Evolutionary conservation across 1,140 invertebrate genomes (phyloP), one percentile per base, ranked within the genome.

Genomic region (Fopius arisanus): DNA sequence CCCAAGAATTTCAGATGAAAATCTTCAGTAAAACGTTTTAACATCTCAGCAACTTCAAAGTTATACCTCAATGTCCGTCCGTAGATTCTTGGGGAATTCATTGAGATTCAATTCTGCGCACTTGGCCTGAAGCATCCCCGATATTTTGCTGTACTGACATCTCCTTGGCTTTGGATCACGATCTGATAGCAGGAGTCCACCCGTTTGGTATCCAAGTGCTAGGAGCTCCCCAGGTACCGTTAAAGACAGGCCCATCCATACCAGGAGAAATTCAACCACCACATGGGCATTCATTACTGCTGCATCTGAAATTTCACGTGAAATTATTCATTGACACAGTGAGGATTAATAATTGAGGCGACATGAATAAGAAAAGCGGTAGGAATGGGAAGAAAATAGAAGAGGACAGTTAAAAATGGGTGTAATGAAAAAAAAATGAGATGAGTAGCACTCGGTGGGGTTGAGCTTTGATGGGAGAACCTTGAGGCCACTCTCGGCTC

Each of bases 401-500:
- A 16, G 29, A 51, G 65, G 43, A 43, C 65, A 37, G 28, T 48
- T 31, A 69, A 48, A 69, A 69, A 69, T 33, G 43, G n/a, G 43
- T 6, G 14, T 59, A 48, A 10, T 37, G 51, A 23, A 66, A 28
- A 26, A 71, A 43, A 29, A 65, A 40, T 19, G 29, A 37, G 16
- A 59, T 59, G 54, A 59, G 54, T 59, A 23, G 21, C 54, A 59
- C 54, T 59, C 19, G 43, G 43, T 14, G 54, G 43, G 62, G 37
- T 40, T 41, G 37, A 48, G 43, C 37, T 67, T 54, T 63, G 29
- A 40, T 29, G 26, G 54, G 59, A 28, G 59, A 66, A 67, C 70
- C 70, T 72, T 67, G 70, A 37, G 40, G 33, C 54, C n/a, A 28
- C 54, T 59, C 54, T 59, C 16, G 62, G 66, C 70, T 37, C 40